Evolutionary conservation across 2,797 vertebrate species (phyloP).

Genomic region (Gobio occitaniae): DNA sequence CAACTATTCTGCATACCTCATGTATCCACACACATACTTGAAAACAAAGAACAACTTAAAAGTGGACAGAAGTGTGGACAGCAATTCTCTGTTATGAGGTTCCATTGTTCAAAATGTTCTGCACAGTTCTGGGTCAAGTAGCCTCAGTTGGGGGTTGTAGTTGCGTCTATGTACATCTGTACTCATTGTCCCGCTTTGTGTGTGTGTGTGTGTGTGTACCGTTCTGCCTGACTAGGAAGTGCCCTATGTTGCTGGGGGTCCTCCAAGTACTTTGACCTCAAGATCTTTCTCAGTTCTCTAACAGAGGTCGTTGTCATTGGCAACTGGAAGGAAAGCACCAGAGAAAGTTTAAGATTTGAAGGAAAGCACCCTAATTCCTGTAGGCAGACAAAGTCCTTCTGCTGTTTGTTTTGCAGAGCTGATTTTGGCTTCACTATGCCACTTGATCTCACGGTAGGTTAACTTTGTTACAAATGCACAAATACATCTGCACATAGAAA

Average conservation of each 20-base stretch:
- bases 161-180: conserved; percentile 22
- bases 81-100: conserved; percentile 25
- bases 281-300: conserved; percentile 81
- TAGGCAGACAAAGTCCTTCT: background rate
- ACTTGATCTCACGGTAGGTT: background rate
- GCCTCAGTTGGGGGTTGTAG: conserved; percentile 33
- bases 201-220: conserved; percentile 61
- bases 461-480: background rate
- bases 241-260: conserved; percentile 72
- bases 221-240: conserved; percentile 83
- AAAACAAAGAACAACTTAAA: background rate
- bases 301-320: conserved; percentile 79
- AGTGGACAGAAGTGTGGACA: conserved; percentile 21
- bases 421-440: background rate
- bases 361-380: background rate
- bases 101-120: conserved; percentile 33
- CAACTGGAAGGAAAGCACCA: conserved; percentile 47
- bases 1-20: conserved; percentile 30
- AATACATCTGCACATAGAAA: background rate
- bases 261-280: conserved; percentile 82
- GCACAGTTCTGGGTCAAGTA: conserved; percentile 45
- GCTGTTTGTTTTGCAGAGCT: background rate
- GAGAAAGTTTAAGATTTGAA: conserved; percentile 14
- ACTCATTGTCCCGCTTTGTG: conserved; percentile 23
- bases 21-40: background rate